These are phyloP conservation scores for Sitta europaea DNA, from an alignment of 2,113 vertebrate genomes.

Conservation along the genomic window DNA sequence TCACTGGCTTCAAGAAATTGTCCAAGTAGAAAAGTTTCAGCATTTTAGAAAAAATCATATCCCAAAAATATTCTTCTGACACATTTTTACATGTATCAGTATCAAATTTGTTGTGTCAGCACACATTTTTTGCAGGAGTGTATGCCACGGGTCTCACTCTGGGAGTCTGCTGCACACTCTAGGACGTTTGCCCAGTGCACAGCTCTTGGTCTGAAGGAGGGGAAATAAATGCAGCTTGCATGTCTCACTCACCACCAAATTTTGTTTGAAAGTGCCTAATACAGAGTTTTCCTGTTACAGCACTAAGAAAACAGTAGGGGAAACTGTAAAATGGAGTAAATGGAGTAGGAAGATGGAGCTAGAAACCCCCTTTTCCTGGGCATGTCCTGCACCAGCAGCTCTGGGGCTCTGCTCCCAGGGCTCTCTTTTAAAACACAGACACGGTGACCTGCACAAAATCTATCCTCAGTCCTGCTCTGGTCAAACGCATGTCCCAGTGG, in stretches of 20 bases:
- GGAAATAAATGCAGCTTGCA: background rate
- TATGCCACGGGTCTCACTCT: background rate
- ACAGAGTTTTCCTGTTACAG: background rate
- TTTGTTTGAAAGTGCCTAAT: background rate
- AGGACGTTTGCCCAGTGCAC: background rate
- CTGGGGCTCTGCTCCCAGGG: background rate
- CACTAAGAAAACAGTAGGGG: background rate
- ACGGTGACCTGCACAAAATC: background rate
- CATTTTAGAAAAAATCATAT: background rate
- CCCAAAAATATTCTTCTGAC: background rate
- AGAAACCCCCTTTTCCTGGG: background rate
- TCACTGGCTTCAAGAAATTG: background rate
- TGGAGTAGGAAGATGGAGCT: background rate
- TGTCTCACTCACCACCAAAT: background rate
- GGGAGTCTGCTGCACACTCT: background rate
- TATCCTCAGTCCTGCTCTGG: background rate
- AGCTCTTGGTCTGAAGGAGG: background rate
- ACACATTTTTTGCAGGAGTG: background rate
- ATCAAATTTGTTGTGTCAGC: background rate
- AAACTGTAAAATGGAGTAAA: background rate
- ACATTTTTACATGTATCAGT: background rate
- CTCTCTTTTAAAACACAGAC: background rate
- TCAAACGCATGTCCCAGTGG: rapidly evolving
- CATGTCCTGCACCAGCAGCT: background rate
- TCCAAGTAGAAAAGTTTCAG: background rate